Evolutionary conservation across 2,888 invertebrate species (phyloP), one percentile per base, ranked within the genome.

Genomic region (Tupiocoris notatus): DNA sequence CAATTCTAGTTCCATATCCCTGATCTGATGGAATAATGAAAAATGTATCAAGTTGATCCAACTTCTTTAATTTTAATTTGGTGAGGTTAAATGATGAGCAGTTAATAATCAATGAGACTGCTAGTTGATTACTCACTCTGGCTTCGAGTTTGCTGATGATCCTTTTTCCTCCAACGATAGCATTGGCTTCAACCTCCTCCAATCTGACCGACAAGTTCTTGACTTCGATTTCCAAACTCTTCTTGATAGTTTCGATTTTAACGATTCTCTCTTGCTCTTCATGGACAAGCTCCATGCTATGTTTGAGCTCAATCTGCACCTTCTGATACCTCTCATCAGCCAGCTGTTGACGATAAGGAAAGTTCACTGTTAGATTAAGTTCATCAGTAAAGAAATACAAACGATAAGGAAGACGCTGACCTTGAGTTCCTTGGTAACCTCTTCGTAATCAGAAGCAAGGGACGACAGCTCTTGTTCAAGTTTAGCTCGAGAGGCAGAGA

Each of bases 141-240:
- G 96, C 93, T 86, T 98, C 97, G 84, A 98, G 89, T 88, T 98
- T 98, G 90, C 95, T 93, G 88, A 98, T 96, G 88, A 96, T 95
- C 82, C 97, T 92, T 87, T 93, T 96, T 84, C 96, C 95, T 83
- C 96, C 96, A 82, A 96, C 95, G 82, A 98, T 93, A 79, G 97
- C 96, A 83, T 96, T 97, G 82, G 96, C 92, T 86, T 98, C 97
- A 81, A 98, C 96, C 86, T 97, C 97, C 85, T 96, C 96, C 83
- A 96, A 88, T 83, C 96, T 93, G 81, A 96, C 88, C 81, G 94
- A 93, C 84, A 96, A 87, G 86, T 95, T 96, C 91, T 95, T 96
- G 82, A 96, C 96, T 88, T 97, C 97, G 84, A 96, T 95, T 87
- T 98, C 97, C 83, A 97, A 89, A 79, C 95, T 94, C 88, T 97